A percentile compares a stretch with the other conserved stretches of the same genome.
Conservation (phyloP, 1,140 invertebrate species). For the Trachelipus rathkii region DNA sequence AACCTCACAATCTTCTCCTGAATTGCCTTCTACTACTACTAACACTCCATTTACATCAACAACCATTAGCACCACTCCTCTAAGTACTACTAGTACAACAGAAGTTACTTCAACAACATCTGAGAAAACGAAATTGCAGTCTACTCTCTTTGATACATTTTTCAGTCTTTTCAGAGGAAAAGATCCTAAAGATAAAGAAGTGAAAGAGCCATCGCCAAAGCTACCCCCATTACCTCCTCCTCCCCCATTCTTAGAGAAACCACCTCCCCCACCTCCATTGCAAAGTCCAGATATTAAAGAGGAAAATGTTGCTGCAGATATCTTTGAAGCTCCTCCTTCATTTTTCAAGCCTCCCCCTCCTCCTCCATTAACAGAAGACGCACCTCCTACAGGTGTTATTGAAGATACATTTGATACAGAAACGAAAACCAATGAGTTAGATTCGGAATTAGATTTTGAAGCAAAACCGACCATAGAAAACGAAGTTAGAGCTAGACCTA, state of each 20-base stretch:
- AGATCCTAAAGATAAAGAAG: neutral
- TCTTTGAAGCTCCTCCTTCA: neutral
- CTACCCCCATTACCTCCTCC: neutral
- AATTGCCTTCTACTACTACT: too few relatives aligned
- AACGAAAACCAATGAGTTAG: neutral
- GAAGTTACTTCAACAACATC: too few relatives aligned
- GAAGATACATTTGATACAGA: neutral
- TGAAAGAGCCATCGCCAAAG: neutral
- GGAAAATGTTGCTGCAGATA: neutral
- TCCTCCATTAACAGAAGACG: neutral
- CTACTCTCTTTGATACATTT: neutral
- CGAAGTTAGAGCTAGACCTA: neutral
- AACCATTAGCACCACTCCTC: neutral
- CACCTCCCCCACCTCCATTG: neutral
- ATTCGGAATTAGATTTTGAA: constrained; percentile 2
- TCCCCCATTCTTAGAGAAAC: neutral
- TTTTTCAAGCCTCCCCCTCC: neutral
- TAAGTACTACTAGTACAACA: too few relatives aligned
- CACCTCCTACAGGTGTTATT: neutral
- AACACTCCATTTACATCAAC: neutral
- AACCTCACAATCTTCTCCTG: too few relatives aligned
- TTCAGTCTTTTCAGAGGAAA: neutral
- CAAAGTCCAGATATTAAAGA: neutral
- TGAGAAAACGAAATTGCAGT: too few relatives aligned
- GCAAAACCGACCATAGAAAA: neutral